phyloP scores from a whole-genome alignment of 2,888 invertebrate genomes.

The Cheilosia soror region DNA sequence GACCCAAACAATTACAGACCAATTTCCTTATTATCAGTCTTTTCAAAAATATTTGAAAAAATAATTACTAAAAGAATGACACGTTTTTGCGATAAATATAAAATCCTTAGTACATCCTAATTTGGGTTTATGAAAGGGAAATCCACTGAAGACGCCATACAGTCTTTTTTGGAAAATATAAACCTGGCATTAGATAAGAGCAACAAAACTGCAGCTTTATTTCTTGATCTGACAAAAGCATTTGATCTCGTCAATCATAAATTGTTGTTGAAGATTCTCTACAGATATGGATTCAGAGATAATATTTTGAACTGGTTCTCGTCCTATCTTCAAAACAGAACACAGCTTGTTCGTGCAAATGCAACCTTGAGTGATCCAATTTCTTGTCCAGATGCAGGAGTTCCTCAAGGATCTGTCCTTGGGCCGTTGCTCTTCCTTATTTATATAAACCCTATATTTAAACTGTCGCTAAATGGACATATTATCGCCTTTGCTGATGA shows the following conservation, averaged over 20 bases:
- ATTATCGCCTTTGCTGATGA: slow-evolving; percentile 8
- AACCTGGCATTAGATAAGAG: slow-evolving; percentile 2
- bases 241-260: slow-evolving; percentile 8
- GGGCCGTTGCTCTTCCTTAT: slow-evolving; percentile 10
- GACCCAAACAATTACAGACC: not conserved
- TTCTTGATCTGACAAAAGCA: slow-evolving; percentile 7
- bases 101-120: not conserved
- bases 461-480: too few relatives aligned
- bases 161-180: slow-evolving; percentile 5
- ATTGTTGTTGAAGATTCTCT: not conserved
- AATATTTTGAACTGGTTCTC: not conserved
- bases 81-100: not conserved
- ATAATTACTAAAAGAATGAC: slow-evolving; percentile 11
- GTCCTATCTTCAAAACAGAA: not conserved
- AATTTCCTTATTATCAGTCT: slow-evolving; percentile 6
- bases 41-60: slow-evolving; percentile 21
- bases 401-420: slow-evolving; percentile 12
- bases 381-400: not conserved
- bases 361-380: not conserved
- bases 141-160: not conserved
- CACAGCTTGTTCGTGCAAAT: not conserved
- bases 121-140: not conserved
- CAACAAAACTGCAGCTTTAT: not conserved
- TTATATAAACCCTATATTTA: not conserved
- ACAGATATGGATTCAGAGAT: too few relatives aligned